Evolutionary conservation across 1,140 invertebrate species (phyloP), one percentile per base, ranked within the genome.

Genomic region (Drosophila busckii): DNA sequence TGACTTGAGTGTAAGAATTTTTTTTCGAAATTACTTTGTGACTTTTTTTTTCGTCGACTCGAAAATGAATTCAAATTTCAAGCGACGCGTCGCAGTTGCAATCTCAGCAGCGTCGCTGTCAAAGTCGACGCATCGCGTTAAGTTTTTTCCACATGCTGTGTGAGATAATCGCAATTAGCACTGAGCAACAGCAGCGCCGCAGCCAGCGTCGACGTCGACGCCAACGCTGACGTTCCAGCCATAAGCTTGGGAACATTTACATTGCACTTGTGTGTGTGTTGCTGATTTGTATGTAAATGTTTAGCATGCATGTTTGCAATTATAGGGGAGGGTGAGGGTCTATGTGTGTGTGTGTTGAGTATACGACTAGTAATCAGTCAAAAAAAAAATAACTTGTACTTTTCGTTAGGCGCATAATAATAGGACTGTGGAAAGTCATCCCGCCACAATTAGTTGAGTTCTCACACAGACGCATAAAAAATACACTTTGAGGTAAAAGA

Each of bases 151-250:
- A 65, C 42, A 42, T 56, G 52, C 40, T 65, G 37, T 80, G 58
- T 83, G 76, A 83, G 75, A 85, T 85, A 85, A 85, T 83, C 83
- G 63, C 71, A 85, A 85, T 85, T 85, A 85, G 83, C 83, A 85
- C 75, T 68, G 62, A 26, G n/a, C n/a, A n/a, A n/a, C 48, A 66
- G 13, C 26, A 41, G 38, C 25, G 25, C 17, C 40, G 41, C 34
- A 29, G 37, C 9, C 34, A 28, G 32, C 10, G 41, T 7, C 23
- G 7, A 31, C 13, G 42, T 7, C 35, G 0, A 9, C 3, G 35
- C 6, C 34, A 16, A 15, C 9, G 29, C 29, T 58, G 50, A 32
- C 49, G 49, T 40, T 28, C 75, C 63, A 63, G 45, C 70, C 41
- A 73, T 19, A 56, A 78, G 61, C 70, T 32, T 78, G 71, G 66